Evolutionary conservation across 1,140 invertebrate species (phyloP), one percentile per base, ranked within the genome.

Genomic region (Hestina assimilis): DNA sequence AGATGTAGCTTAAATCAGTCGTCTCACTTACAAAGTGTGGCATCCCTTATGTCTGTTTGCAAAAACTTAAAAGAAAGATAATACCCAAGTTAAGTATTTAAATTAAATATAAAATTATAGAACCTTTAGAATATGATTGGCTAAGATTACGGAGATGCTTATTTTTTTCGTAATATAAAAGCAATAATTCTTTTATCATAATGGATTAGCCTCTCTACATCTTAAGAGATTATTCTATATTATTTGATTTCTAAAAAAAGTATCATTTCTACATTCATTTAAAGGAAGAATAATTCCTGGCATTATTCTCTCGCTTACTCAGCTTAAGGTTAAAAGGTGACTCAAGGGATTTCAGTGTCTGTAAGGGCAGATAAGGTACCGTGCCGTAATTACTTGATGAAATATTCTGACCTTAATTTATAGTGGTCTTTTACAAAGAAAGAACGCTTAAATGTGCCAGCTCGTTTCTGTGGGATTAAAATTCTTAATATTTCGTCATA

Each of bases 351-450:
- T 52, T 52, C 26, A 23, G 29, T 19, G 38, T 26, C 48, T 52
- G 48, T 28, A 40, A 52, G 48, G 35, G 38, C 23, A 52, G 48
- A 52, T 52, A 52, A 52, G n/a, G 35, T n/a, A 7, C 8, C 8
- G 8, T 31, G 43, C 31, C 19, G 8, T 15, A 19, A 17, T 35
- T 33, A 33, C 17, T 48, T 14, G 20, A 21, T 31, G 45, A 20
- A 48, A 46, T 31, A 48, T 33, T 33, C 9, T 48, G 29, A 48
- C 19, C 19, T 33, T 12, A 21, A 33, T 33, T 23, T 35, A 33
- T 9, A 35, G 26, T 4, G 28, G 2, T 1, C 1, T 9, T 9
- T n/a, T n/a, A n/a, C n/a, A n/a, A n/a, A n/a, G 19, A 38, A 4
- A 31, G 12, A 31, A 28, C 24, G 24, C n/a, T n/a, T n/a, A n/a